Base-by-base conservation (phyloP, 1,140 invertebrate genomes). In the Papilio dardanus region DNA sequence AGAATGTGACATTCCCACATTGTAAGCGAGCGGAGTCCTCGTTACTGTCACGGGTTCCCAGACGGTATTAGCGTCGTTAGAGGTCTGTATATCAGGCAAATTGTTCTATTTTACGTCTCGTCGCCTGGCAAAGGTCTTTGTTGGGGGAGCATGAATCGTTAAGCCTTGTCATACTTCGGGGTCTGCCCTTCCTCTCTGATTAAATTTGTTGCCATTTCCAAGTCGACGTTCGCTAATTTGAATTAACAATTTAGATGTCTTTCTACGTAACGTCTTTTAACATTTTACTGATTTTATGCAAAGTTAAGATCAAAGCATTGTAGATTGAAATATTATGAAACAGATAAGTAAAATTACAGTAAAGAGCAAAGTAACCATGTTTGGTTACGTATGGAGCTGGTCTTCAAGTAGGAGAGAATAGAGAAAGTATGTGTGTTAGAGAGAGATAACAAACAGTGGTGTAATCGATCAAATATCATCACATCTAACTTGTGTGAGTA, bases 21-120 rank as follows among this genome's bases (percentile, higher is more conserved):
- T 69, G 24, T 24, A 42, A 40, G 35, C 67, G 30, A 62, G 24
- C 10, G 54, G 28, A 28, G 54, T 67, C 71, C 75, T 79, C 75
- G 76, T 79, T 77, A 77, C 73, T 71, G 73, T 74, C 78, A 77
- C 76, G 69, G 68, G 54, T 46, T 16, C 71, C 46, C 19, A 68
- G 69, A 76, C 50, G 31, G 46, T 74, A 42, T 68, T 67, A 74
- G 68, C 76, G 54, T 76, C 75, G 74, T 81, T 81, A 79, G 74
- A 50, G 74, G 68, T 75, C 75, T 65, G 65, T 79, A 71, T 73
- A 77, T 73, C 71, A 79, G 33, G 76, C 62, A 76, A 79, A 79
- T 79, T 77, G 76, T 77, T 58, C 78, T 74, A 75, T 79, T 79
- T 79, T 77, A 75, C 78, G 75, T 75, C 74, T 65, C 74, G 77